Evolutionary conservation across 2,888 invertebrate genomes (phyloP), one percentile per base, ranked within the genome.

Genomic region (Ametastegia equiseti): DNA sequence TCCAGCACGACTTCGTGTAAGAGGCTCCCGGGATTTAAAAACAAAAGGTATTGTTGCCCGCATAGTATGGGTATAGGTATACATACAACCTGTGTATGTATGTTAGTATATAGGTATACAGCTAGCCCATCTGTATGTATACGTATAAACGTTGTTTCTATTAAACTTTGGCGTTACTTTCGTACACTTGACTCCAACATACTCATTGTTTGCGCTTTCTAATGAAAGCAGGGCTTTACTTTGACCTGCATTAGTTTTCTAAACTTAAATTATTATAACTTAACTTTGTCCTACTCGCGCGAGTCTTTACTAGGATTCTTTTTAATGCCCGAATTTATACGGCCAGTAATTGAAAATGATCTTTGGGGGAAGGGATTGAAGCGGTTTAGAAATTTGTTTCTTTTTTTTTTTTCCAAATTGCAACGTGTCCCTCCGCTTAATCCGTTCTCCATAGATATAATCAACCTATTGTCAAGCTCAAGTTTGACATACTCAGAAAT

Each of bases 111-210:
- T 42, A 9, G 5, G 5, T 42, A 42, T 42, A 9, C 5, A 9
- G 42, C 42, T n/a, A n/a, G n/a, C n/a, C n/a, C n/a, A n/a, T n/a
- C n/a, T n/a, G n/a, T n/a, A n/a, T n/a, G n/a, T n/a, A n/a, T 54
- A 23, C 15, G 30, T 69, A 69, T 69, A 42, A 69, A 69, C 19
- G n/a, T 69, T 69, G 69, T 69, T 69, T 69, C 69, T 42, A 69
- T 69, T 39, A 69, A 69, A 69, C 69, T 69, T 69, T 69, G 30
- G n/a, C 73, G 73, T 27, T 73, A 73, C 50, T 73, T 73, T 73
- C 30, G 73, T 19, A 47, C 50, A 30, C 73, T 47, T 30, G 73
- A 73, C 30, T 47, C 47, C 39, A 30, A 47, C 47, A 50, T 30
- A 30, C 19, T 13, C 30, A n/a, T 30, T 71, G 50, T 50, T 27